Evolutionary conservation across 2,113 vertebrate species (phyloP).

Genomic region (Pachyramphus minor): DNA sequence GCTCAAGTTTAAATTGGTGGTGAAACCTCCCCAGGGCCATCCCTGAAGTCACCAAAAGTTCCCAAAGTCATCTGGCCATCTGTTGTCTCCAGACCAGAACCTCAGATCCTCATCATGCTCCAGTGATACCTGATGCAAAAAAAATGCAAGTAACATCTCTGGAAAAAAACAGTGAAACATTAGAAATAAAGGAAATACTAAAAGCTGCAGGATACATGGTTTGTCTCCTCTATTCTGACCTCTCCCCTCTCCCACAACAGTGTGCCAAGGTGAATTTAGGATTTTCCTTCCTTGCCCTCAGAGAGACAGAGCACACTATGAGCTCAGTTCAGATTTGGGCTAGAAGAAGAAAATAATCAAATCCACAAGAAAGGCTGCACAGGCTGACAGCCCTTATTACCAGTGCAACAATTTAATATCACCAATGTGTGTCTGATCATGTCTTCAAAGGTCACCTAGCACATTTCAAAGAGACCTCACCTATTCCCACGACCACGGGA

Average conservation of each 20-base stretch:
- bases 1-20: accelerated
- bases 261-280: neutral
- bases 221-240: neutral
- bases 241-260: neutral
- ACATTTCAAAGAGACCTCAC: neutral
- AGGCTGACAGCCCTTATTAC: neutral
- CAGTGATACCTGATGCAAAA: neutral
- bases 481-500: neutral
- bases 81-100: neutral
- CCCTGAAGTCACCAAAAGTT: neutral
- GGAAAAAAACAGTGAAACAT: neutral
- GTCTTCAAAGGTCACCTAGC: neutral
- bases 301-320: neutral
- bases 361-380: neutral
- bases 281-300: neutral
- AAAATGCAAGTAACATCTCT: neutral
- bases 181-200: neutral
- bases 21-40: neutral
- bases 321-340: neutral
- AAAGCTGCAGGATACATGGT: neutral
- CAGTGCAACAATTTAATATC: neutral
- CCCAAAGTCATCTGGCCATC: neutral
- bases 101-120: neutral
- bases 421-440: neutral
- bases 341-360: neutral